Evolutionary conservation across 2,113 vertebrate species (phyloP), one percentile per base, ranked within the genome.

Genomic region (Xenopus borealis): DNA sequence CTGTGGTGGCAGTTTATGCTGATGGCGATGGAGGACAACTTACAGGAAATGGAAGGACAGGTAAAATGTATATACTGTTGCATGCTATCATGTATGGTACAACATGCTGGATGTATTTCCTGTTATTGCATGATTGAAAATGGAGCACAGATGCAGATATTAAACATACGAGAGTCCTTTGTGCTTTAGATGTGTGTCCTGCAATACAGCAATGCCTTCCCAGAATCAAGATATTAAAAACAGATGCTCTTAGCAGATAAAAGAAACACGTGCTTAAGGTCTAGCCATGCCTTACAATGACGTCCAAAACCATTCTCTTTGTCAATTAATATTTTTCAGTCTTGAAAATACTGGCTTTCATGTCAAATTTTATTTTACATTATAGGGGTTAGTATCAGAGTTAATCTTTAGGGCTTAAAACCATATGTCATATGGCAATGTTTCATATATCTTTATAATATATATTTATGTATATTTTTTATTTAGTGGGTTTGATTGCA

Each of bases 21-120:
- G 97, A 99, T 74, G 96, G 94, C 18, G 92, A 94, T 19, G 97
- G 96, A 27, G 91, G 93, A 3, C 88, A 91, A 12, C 84, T 98
- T 45, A 92, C 84, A 7, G 97, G 95, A 71, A 93, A 91, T 61
- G 97, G 97, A 80, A 93, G 88, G 69, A 99, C 97, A 82, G 88
- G 97, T 98, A 82, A 84, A 9, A 79, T 53, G 23, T 53, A 30
- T 61, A 13, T 20, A 13, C 12, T 46, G 10, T 47, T 45, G 10
- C 12, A 13, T 20, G 6, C 12, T 44, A 66, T 47, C 9, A 1
- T 50, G 14, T 13, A 50, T 12, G n/a, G 45, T 7, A 47, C 6
- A 19, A 14, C 46, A 52, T 14, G n/a, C 17, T 10, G 47, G 16
- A 63, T 50, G 17, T 44, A 47, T 55, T 55, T 55, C 17, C 53